Conservation (phyloP, 2,113 vertebrate genomes). For the Coracopsis vasa region DNA sequence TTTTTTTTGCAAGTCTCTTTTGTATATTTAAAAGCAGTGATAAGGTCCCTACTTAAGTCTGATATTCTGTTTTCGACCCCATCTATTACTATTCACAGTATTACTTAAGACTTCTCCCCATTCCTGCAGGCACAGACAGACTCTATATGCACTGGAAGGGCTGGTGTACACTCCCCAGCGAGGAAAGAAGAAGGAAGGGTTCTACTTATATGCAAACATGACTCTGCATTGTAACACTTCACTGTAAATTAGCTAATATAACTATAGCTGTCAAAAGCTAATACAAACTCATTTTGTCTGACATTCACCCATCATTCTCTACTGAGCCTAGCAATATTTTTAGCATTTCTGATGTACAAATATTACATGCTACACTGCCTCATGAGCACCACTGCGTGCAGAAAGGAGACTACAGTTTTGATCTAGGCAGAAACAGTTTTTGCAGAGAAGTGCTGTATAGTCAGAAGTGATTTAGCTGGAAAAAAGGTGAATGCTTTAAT, state of each 20-base stretch:
- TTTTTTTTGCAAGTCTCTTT: neutral
- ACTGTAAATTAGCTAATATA: neutral
- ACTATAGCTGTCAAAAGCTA: neutral
- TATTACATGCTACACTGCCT: rapidly evolving
- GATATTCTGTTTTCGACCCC: neutral
- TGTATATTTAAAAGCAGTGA: neutral
- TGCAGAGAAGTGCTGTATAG: neutral
- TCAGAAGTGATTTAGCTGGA: neutral
- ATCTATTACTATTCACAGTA: neutral
- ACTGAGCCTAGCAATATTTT: neutral
- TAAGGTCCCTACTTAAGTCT: neutral
- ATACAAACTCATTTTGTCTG: neutral
- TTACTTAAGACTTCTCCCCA: too few relatives aligned
- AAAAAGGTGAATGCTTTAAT: neutral
- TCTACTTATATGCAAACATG: neutral
- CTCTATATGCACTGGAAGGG: neutral
- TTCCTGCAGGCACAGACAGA: neutral
- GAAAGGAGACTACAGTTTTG: neutral
- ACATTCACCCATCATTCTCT: neutral
- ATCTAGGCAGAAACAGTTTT: neutral
- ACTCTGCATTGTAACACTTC: neutral
- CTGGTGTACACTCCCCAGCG: rapidly evolving
- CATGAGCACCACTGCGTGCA: neutral
- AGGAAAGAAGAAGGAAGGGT: neutral
- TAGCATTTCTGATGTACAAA: neutral